phyloP scores from a whole-genome alignment of 2,888 invertebrate species.

The Tetragonula carbonaria region DNA sequence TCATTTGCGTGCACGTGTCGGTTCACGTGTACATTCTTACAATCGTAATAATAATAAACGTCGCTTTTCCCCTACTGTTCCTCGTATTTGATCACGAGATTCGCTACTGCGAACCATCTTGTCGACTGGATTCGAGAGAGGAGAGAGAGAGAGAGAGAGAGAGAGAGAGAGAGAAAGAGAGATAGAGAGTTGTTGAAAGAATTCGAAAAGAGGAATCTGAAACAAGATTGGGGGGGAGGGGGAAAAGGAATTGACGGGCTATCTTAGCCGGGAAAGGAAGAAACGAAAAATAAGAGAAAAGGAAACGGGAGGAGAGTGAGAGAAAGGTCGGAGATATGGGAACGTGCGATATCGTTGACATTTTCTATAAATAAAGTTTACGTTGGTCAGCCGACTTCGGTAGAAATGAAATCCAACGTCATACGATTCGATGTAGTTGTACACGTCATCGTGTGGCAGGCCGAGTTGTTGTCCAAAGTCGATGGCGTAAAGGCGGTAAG shows the following conservation, averaged over 20 bases:
- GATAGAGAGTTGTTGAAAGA: neutral
- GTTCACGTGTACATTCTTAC: neutral
- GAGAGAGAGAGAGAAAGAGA: no score
- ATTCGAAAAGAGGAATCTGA: neutral
- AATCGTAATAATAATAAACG: neutral
- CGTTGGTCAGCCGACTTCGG: neutral
- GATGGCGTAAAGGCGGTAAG: conserved; percentile 69
- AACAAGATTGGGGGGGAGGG: neutral
- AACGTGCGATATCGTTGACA: conserved; percentile 30
- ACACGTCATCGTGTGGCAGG: conserved; percentile 38
- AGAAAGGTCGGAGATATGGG: neutral
- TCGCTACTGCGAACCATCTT: neutral
- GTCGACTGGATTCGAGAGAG: neutral
- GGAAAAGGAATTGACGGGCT: neutral
- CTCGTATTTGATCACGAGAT: neutral
- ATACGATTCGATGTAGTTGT: conserved; percentile 14
- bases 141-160: no score
- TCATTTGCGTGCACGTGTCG: neutral
- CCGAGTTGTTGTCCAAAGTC: conserved; percentile 68
- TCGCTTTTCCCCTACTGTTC: neutral
- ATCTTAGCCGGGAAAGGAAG: neutral
- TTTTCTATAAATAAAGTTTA: conserved; percentile 43
- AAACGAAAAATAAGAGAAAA: neutral
- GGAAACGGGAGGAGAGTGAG: neutral
- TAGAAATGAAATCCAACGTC: conserved; percentile 21